These are phyloP conservation scores for Isotomurus palustris DNA, from an alignment of 2,888 invertebrate species.

Conservation along the genomic window DNA sequence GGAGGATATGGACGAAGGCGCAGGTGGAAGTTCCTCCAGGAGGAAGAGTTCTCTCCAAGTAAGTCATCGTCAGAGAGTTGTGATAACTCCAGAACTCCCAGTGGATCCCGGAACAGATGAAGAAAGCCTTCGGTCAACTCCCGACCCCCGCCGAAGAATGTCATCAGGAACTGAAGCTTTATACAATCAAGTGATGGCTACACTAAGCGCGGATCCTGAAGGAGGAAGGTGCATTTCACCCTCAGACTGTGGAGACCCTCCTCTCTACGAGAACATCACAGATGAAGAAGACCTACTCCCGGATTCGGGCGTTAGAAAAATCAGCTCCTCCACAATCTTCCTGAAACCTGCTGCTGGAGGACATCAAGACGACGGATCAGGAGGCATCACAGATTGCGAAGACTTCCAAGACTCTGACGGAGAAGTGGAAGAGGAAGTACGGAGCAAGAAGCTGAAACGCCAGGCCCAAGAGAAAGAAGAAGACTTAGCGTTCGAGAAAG, in stretches of 20 bases:
- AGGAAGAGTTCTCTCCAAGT: conserved; percentile 6
- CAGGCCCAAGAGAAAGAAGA: too few relatives aligned
- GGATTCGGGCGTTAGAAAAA: conserved; percentile 13
- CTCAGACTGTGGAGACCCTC: conserved; percentile 36
- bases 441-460: too few relatives aligned
- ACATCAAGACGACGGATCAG: conserved; percentile 30
- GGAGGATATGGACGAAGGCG: conserved; percentile 50
- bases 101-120: conserved; percentile 38
- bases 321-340: not conserved
- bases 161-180: not conserved
- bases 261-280: conserved; percentile 38
- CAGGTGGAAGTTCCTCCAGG: not conserved
- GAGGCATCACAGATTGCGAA: conserved; percentile 47
- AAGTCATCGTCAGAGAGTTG: not conserved
- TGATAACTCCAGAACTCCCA: conserved; percentile 23
- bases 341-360: not conserved
- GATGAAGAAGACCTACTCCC: conserved; percentile 41
- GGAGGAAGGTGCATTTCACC: conserved; percentile 25
- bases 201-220: not conserved
- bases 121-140: conserved; percentile 14
- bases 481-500: conserved; percentile 18
- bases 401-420: conserved; percentile 49
- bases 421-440: conserved; percentile 48
- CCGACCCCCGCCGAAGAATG: not conserved
- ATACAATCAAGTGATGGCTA: not conserved